These are phyloP conservation scores for Selenia dentaria DNA, from an alignment of 2,888 invertebrate genomes.

Conservation along the genomic window DNA sequence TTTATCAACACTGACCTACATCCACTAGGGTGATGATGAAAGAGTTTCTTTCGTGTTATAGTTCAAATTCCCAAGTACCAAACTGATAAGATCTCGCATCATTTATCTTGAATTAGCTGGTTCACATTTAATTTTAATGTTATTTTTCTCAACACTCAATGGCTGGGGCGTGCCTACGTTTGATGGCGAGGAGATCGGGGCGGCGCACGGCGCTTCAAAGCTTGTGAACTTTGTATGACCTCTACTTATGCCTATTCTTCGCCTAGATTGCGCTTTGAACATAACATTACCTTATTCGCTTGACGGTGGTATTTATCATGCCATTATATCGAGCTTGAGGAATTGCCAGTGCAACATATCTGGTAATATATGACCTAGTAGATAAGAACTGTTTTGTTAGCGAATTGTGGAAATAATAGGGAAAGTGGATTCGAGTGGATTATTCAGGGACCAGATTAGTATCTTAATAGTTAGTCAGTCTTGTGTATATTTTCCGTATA, in stretches of 20 bases:
- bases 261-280: slow-evolving; percentile 36
- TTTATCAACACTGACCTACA: too few relatives aligned
- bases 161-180: slow-evolving; percentile 31
- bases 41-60: too few relatives aligned
- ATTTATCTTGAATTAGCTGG: slow-evolving; percentile 25
- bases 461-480: too few relatives aligned
- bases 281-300: slow-evolving; percentile 40
- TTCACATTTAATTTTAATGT: slow-evolving; percentile 32
- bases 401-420: not conserved
- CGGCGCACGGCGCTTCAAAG: slow-evolving; percentile 44
- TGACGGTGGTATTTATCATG: slow-evolving; percentile 29
- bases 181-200: slow-evolving; percentile 40
- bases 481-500: too few relatives aligned
- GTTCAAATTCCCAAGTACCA: slow-evolving; percentile 1
- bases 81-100: slow-evolving; percentile 23
- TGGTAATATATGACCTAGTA: not conserved
- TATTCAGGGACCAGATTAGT: too few relatives aligned
- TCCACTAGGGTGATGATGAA: too few relatives aligned
- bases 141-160: slow-evolving; percentile 39
- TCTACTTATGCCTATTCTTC: slow-evolving; percentile 44
- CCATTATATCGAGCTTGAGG: not conserved
- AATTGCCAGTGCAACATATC: not conserved
- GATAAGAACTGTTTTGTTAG: not conserved
- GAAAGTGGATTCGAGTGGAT: too few relatives aligned
- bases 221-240: slow-evolving; percentile 64